phyloP scores from a whole-genome alignment of 2,797 vertebrate species.

The Telmatherina bonti region DNA sequence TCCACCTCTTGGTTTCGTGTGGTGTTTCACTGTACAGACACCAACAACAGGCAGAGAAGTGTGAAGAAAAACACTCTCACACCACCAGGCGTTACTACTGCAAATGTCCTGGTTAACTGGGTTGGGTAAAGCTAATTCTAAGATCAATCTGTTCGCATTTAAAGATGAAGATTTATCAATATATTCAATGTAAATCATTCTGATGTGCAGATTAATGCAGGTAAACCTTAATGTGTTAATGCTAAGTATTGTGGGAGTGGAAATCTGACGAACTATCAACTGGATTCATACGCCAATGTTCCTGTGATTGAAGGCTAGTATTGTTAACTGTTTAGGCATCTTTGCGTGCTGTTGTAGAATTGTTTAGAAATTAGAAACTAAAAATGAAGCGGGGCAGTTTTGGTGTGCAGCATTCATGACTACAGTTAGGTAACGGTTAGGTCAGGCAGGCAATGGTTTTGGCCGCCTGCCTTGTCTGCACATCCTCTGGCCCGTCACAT shows the following conservation, averaged over 20 bases:
- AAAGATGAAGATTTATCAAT: neutral
- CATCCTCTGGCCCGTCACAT: conserved; percentile 1
- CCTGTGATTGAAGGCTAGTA: conserved; percentile 34
- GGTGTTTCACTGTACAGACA: conserved; percentile 15
- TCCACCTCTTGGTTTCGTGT: conserved; percentile 19
- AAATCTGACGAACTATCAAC: conserved; percentile 6
- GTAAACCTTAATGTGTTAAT: conserved; percentile 29
- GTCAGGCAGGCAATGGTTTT: conserved; percentile 8
- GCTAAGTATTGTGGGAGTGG: conserved; percentile 36
- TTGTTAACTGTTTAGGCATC: conserved; percentile 30
- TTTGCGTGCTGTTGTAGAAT: conserved; percentile 34
- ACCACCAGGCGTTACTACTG: conserved; percentile 27
- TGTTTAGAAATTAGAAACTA: conserved; percentile 36
- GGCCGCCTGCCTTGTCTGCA: neutral
- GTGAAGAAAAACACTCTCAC: conserved; percentile 3
- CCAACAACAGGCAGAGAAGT: conserved; percentile 15
- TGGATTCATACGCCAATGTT: conserved; percentile 28
- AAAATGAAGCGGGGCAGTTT: neutral
- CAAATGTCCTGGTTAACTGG: neutral
- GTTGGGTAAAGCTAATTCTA: neutral
- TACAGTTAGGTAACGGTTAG: neutral
- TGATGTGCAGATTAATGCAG: conserved; percentile 3
- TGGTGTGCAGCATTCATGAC: conserved; percentile 8
- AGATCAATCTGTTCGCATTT: neutral
- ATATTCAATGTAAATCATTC: conserved; percentile 1